These are phyloP conservation scores for Apis dorsata DNA, from an alignment of 1,140 invertebrate species.

Conservation along the genomic window DNA sequence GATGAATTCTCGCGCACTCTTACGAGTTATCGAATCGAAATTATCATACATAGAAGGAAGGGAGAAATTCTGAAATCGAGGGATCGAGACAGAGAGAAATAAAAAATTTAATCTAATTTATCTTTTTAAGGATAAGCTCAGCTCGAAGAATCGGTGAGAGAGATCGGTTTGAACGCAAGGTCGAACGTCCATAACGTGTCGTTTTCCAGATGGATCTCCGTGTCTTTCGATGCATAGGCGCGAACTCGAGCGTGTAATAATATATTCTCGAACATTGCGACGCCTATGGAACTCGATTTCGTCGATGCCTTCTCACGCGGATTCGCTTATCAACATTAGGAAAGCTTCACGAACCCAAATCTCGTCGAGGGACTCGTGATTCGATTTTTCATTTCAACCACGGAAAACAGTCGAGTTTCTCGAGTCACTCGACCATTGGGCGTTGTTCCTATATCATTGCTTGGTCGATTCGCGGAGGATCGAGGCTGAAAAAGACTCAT, in stretches of 20 bases:
- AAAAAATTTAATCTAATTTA: too few relatives aligned
- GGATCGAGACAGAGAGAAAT: neutral
- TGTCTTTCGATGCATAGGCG: conserved; percentile 45
- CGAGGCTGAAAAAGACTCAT: neutral
- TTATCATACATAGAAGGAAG: too few relatives aligned
- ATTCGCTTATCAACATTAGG: conserved; percentile 50
- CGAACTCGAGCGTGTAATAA: too few relatives aligned
- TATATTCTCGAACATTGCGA: conserved; percentile 1
- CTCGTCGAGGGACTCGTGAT: neutral
- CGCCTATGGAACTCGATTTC: conserved; percentile 55
- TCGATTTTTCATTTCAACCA: neutral
- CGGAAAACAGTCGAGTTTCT: too few relatives aligned
- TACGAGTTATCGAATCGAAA: too few relatives aligned
- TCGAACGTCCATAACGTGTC: neutral
- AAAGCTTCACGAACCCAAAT: conserved; percentile 36
- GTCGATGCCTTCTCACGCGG: conserved; percentile 34
- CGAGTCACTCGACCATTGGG: conserved; percentile 40
- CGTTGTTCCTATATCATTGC: conserved; percentile 51
- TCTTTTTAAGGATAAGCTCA: neutral
- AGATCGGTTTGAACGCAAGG: conserved; percentile 47
- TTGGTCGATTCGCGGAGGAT: conserved; percentile 53
- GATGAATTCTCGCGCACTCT: neutral
- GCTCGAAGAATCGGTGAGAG: conserved; percentile 33
- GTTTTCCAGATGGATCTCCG: conserved; percentile 43
- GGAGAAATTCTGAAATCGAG: too few relatives aligned